Base-by-base conservation (phyloP, 92 coral and sea anemone genomes). In the Porites rus region DNA sequence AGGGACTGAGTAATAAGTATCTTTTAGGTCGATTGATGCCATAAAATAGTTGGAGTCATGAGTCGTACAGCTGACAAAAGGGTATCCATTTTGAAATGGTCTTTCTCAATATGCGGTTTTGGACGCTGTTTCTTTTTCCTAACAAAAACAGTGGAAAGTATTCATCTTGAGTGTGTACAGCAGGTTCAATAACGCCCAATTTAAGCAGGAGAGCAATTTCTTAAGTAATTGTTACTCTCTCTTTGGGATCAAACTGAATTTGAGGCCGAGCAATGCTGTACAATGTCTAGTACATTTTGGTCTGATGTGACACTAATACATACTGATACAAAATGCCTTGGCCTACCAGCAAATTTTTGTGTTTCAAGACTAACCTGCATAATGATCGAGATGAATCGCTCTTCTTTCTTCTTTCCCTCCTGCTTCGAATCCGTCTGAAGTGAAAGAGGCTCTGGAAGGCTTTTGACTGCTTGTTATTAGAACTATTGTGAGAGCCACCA, bases 51-150 rank as follows among this genome's bases (percentile, higher is more conserved):
- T 43, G 53, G 89, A 68, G 80, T 87, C 61, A 91, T 88, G 69
- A 91, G 17, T 64, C 70, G 24, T 51, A 83, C 62, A 43, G 84
- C 79, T 20, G 89, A 76, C 61, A 11, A 72, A 60, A 91, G 61
- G 22, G 94, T 82, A 25, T 91, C 93, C 80, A 88, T 88, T 79
- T 87, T 87, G 68, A 83, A 88, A 88, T 91, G 92, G 67, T 83
- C 84, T 78, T 91, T 83, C 76, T 61, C 94, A 50, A 88, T 65
- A 58, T 77, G 77, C 62, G 88, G 21, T 65, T 83, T 91, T 20
- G 84, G 84, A 62, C 86, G 69, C 51, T 88, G 38, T 72, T 72
- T 72, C 78, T 83, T 70, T 70, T 70, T 72, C 85, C 64, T 25
- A 19, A 50, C 76, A 69, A 81, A 81, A 28, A 83, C 74, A 38